Base-by-base conservation (phyloP, 2,888 invertebrate species). In the Ormia ochracea region DNA sequence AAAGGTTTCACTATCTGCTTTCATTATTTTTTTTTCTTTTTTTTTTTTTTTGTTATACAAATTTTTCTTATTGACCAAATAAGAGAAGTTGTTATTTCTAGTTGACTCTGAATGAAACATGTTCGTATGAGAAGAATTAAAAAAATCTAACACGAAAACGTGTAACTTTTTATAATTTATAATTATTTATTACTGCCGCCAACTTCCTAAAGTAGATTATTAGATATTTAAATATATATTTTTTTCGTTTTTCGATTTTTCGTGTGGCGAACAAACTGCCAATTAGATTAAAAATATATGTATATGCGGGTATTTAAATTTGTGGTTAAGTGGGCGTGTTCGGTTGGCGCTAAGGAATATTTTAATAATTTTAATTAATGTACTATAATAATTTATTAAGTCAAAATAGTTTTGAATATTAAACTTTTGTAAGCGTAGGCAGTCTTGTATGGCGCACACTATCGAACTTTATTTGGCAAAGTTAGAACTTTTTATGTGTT, bases 101-200 rank as follows among this genome's bases (percentile, higher is more conserved):
- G 43, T 59, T 12, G 7, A 45, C 10, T 56, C 54, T 26, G 31
- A 61, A 52, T 50, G 31, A 28, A 70, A 28, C 59, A 26, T n/a
- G n/a, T 50, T 58, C 38, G 50, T 43, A 38, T n/a, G n/a, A 23
- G 2, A 19, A 69, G 26, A 58, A 43, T 14, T 19, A 26, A 28
- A 48, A 33, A 9, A 45, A 23, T n/a, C 43, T 19, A 43, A 38
- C 14, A 17, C 10, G 28, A 19, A 54, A 36, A 36, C 5, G n/a
- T 19, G 21, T 21, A 33, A 21, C 21, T 52, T 17, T 36, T 33
- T 31, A 21, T 50, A 17, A 52, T 17, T 68, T 68, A n/a, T n/a
- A n/a, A n/a, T n/a, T n/a, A 76, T 63, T 75, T 72, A 80, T 80
- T 72, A 80, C 66, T 74, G 78, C 74, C 78, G 68, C 74, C 75